phyloP scores from a whole-genome alignment of 2,888 invertebrate genomes.

The Tiliacea aurago region DNA sequence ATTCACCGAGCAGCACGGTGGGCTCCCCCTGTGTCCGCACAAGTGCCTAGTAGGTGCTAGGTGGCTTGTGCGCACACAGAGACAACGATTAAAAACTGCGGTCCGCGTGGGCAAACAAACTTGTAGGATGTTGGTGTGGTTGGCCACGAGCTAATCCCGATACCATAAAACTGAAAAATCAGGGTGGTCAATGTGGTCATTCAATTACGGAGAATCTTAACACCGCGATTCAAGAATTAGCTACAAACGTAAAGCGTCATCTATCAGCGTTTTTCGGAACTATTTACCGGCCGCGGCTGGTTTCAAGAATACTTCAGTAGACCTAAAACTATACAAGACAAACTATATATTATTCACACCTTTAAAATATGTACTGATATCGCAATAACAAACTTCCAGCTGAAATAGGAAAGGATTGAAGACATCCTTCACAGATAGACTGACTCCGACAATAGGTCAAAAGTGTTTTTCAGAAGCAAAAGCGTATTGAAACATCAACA shows the following conservation, averaged over 20 bases:
- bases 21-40: no score
- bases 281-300: background rate
- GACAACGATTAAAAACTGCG: no score
- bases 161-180: no score
- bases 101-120: no score
- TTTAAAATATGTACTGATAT: background rate
- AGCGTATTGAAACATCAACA: background rate
- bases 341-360: background rate
- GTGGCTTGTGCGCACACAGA: no score
- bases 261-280: background rate
- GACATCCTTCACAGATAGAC: background rate
- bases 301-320: background rate
- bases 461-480: background rate
- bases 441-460: background rate
- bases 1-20: no score
- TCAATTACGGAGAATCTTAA: background rate
- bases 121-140: no score
- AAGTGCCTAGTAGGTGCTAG: no score
- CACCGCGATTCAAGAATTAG: background rate
- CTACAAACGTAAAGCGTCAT: background rate
- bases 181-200: no score
- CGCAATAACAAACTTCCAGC: background rate
- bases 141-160: no score
- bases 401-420: background rate
- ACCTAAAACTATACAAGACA: no score